These are phyloP conservation scores for Periophthalmodon schlosseri DNA, from an alignment of 2,113 vertebrate genomes.

Conservation along the genomic window DNA sequence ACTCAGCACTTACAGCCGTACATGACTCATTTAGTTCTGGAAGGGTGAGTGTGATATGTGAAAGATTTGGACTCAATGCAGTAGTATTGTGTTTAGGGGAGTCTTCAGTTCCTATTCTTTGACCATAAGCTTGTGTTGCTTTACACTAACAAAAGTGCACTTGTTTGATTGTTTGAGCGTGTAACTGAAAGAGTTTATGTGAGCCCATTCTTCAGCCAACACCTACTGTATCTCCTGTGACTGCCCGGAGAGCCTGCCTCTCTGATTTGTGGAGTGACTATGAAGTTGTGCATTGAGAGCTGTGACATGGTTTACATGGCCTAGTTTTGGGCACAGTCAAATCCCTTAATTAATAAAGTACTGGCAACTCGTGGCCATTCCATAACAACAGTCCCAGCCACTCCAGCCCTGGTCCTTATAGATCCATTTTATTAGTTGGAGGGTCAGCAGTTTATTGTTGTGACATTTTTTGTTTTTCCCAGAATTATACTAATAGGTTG, in stretches of 20 bases:
- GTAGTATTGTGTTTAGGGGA: neutral
- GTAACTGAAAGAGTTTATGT: constrained; percentile 6
- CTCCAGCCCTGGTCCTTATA: too few species aligned
- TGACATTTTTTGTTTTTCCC: too few species aligned
- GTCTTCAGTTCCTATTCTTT: neutral
- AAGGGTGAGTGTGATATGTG: neutral
- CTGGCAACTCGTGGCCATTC: too few species aligned
- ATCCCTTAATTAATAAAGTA: neutral
- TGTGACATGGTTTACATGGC: neutral
- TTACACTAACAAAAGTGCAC: constrained; percentile 5
- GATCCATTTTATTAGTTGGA: too few species aligned
- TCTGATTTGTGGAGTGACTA: constrained; percentile 13
- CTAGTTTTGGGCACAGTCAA: neutral
- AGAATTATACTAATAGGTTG: too few species aligned
- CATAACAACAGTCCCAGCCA: neutral
- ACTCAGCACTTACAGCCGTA: constrained; percentile 5
- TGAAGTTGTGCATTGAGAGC: neutral
- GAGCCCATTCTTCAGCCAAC: constrained; percentile 15
- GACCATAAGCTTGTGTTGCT: neutral
- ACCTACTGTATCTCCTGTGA: constrained; percentile 10
- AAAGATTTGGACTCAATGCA: neutral
- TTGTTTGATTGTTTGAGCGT: constrained; percentile 15
- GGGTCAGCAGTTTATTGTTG: too few species aligned
- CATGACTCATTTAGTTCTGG: constrained; percentile 10
- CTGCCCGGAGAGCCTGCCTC: constrained; percentile 10